Evolutionary conservation across 2,888 invertebrate species (phyloP).

Genomic region (Reticulitermes lucifugus): DNA sequence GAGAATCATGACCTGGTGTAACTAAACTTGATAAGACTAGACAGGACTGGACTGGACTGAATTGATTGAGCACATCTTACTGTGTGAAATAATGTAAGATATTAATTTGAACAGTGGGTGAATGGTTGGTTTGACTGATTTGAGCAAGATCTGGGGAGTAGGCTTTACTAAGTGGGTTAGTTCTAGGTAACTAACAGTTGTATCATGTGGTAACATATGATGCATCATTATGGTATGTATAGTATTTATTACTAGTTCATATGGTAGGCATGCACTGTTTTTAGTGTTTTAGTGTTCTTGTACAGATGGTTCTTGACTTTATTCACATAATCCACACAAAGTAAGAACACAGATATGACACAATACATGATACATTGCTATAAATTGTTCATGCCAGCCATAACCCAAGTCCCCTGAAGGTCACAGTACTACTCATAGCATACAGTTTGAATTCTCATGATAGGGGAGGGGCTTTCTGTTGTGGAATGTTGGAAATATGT

Average conservation of each 20-base stretch:
- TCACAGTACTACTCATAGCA: neutral
- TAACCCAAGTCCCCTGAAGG: neutral
- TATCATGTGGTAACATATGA: constrained; percentile 35
- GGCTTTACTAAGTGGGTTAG: constrained; percentile 39
- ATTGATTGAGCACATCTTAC: too few species aligned
- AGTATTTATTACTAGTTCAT: constrained; percentile 23
- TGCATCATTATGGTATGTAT: constrained; percentile 39
- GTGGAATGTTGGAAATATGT: neutral
- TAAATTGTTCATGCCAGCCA: constrained; percentile 11
- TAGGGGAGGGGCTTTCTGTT: constrained; percentile 16
- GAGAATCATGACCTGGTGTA: too few species aligned
- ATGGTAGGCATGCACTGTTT: constrained; percentile 47
- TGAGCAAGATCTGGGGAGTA: neutral
- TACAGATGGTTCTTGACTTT: constrained; percentile 11
- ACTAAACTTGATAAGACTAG: too few species aligned
- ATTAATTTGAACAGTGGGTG: neutral
- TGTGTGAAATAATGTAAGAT: too few species aligned
- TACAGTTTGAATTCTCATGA: neutral
- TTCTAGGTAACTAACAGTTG: constrained; percentile 24
- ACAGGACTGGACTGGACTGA: too few species aligned
- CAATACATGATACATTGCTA: constrained; percentile 16
- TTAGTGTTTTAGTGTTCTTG: constrained; percentile 17
- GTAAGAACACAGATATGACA: constrained; percentile 2
- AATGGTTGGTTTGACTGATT: constrained; percentile 26
- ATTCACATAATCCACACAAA: constrained; percentile 4